These are phyloP conservation scores for Aphelinus certus DNA, from an alignment of 1,140 invertebrate genomes.

Conservation along the genomic window DNA sequence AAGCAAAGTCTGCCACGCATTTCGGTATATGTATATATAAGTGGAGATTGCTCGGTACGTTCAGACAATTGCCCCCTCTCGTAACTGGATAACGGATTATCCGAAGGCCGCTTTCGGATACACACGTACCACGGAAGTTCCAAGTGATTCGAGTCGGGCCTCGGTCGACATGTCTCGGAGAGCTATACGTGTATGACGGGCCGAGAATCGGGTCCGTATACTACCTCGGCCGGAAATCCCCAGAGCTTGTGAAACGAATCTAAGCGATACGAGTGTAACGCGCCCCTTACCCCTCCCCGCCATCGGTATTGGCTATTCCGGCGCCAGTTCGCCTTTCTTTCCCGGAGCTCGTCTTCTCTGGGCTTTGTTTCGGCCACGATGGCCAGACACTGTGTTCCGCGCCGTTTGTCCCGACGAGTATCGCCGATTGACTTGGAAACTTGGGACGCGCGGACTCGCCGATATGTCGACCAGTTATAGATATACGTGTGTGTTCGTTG, in stretches of 20 bases:
- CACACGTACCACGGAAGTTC: constrained; percentile 6
- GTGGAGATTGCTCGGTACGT: background rate
- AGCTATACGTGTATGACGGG: background rate
- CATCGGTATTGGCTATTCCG: too few species aligned
- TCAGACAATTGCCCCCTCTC: background rate
- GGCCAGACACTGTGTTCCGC: background rate
- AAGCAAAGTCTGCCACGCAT: too few species aligned
- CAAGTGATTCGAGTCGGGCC: constrained; percentile 16
- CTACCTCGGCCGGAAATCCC: constrained; percentile 16
- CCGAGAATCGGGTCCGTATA: background rate
- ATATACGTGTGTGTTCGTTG: background rate
- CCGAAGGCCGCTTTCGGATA: background rate
- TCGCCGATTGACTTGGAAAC: constrained; percentile 37
- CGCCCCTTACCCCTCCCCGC: too few species aligned
- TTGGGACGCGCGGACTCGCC: background rate
- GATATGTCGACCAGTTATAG: background rate
- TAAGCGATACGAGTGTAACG: background rate
- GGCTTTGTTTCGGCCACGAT: constrained; percentile 1
- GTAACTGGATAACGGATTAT: constrained; percentile 17
- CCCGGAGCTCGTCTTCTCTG: constrained; percentile 2
- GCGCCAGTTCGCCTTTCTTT: constrained; percentile 1
- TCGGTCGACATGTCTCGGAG: background rate
- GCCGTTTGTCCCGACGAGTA: background rate
- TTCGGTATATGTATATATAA: background rate
- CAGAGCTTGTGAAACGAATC: constrained; percentile 19